Evolutionary conservation across 2,113 vertebrate species (phyloP).

Genomic region (Pedetes capensis): DNA sequence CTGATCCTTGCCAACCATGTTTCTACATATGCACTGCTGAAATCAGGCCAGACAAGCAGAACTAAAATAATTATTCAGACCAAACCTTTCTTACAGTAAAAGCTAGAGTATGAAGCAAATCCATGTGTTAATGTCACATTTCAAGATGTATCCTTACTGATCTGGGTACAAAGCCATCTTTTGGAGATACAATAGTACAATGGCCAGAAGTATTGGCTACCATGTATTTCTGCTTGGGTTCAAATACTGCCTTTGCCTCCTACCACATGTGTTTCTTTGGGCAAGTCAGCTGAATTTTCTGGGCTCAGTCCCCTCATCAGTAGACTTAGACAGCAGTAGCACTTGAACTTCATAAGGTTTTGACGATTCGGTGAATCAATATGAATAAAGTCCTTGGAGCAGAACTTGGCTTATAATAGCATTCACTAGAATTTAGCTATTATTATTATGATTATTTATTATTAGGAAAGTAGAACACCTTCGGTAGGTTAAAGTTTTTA

Average conservation of each 20-base stretch:
- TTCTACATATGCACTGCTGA: not conserved
- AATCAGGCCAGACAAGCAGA: conserved; percentile 5
- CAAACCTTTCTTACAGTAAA: conserved; percentile 2
- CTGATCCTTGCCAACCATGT: not conserved
- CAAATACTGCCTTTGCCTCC: not conserved
- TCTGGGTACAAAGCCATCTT: not conserved
- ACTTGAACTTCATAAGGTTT: not conserved
- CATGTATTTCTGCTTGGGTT: not conserved
- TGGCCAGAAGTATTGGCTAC: not conserved
- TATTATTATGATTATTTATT: not conserved
- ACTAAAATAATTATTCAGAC: conserved; percentile 24
- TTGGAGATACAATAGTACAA: not conserved
- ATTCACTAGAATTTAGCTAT: not conserved
- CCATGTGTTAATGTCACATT: not conserved
- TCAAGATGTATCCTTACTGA: not conserved
- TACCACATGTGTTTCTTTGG: not conserved
- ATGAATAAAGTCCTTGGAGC: not conserved
- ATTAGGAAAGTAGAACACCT: not conserved
- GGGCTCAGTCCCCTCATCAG: not conserved
- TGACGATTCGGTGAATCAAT: not conserved
- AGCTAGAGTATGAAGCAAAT: not conserved
- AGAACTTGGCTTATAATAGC: not conserved
- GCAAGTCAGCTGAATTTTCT: not conserved
- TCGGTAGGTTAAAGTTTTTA: not conserved
- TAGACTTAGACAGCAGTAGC: not conserved